Percentiles rank a stretch among this genome's conserved stretches.
phyloP scores from a whole-genome alignment of 2,113 vertebrate genomes.

The Nerophis lumbriciformis region DNA sequence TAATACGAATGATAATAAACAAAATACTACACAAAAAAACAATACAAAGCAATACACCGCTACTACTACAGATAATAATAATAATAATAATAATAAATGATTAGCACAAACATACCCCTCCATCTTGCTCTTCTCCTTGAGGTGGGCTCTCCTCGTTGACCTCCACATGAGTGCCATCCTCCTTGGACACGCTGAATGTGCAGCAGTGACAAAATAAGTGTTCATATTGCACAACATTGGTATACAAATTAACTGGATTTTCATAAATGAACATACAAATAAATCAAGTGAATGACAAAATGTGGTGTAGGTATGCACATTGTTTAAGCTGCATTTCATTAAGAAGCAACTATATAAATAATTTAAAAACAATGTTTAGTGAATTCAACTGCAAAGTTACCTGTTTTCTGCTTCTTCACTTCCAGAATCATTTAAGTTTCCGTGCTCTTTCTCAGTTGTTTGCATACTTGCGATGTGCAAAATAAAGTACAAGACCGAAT shows the following conservation, averaged over 20 bases:
- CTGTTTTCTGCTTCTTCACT: constrained; percentile 28
- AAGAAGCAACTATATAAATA: not conserved
- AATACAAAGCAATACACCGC: too few relatives aligned
- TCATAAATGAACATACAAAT: not conserved
- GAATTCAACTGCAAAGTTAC: constrained; percentile 16
- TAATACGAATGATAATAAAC: too few relatives aligned
- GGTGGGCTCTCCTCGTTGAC: constrained; percentile 56
- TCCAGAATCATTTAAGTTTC: constrained; percentile 27
- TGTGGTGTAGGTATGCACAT: not conserved
- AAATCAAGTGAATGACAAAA: not conserved
- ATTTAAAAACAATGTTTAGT: not conserved
- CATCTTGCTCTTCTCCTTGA: constrained; percentile 31
- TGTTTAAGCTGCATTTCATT: not conserved
- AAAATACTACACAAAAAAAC: too few relatives aligned
- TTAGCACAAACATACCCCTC: constrained; percentile 25
- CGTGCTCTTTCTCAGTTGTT: constrained; percentile 7
- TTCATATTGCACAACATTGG: too few relatives aligned
- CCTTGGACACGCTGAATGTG: constrained; percentile 3
- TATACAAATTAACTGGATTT: not conserved
- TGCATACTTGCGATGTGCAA: constrained; percentile 22
- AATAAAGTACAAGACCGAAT: not conserved
- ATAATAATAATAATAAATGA: too few relatives aligned
- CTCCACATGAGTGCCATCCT: constrained; percentile 36
- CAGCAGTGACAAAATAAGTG: not conserved
- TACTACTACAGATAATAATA: too few relatives aligned